These are phyloP conservation scores for Silurus asotus DNA, from an alignment of 2,113 vertebrate species.

Conservation along the genomic window DNA sequence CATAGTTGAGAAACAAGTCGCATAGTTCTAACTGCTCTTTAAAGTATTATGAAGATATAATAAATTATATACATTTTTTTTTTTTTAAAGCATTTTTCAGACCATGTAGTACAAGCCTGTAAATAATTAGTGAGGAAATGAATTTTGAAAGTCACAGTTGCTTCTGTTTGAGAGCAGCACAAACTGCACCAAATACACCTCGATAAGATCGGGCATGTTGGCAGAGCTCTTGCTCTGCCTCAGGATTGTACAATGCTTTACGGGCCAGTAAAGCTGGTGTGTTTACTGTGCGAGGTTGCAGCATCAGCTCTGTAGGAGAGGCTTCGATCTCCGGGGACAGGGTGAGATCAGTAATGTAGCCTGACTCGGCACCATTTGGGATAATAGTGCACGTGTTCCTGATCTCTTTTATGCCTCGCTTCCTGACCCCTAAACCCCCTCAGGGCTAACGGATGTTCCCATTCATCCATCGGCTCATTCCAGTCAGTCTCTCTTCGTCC, in stretches of 20 bases:
- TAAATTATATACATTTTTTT: too few relatives aligned
- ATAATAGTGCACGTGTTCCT: constrained; percentile 51
- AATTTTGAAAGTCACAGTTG: not conserved
- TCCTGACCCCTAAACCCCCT: constrained; percentile 56
- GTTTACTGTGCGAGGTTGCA: constrained; percentile 6
- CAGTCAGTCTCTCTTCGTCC: constrained; percentile 6
- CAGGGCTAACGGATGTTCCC: constrained; percentile 47
- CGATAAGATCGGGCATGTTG: too few relatives aligned
- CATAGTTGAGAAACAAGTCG: not conserved
- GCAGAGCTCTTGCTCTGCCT: not conserved
- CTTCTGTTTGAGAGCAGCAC: not conserved
- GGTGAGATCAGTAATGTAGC: constrained; percentile 12
- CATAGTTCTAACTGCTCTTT: too few relatives aligned
- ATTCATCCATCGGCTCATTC: not conserved
- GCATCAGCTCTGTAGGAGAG: constrained; percentile 19
- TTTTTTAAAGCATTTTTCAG: too few relatives aligned
- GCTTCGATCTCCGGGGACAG: constrained; percentile 6
- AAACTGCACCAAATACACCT: not conserved
- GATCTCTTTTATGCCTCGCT: constrained; percentile 58
- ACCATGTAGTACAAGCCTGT: too few relatives aligned
- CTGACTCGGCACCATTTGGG: constrained; percentile 28
- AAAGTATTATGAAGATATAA: too few relatives aligned
- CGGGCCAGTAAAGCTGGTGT: not conserved
- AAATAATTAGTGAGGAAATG: too few relatives aligned
- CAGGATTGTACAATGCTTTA: not conserved